phyloP scores from a whole-genome alignment of 2,888 invertebrate species.

The Sarcophaga caerulescens region DNA sequence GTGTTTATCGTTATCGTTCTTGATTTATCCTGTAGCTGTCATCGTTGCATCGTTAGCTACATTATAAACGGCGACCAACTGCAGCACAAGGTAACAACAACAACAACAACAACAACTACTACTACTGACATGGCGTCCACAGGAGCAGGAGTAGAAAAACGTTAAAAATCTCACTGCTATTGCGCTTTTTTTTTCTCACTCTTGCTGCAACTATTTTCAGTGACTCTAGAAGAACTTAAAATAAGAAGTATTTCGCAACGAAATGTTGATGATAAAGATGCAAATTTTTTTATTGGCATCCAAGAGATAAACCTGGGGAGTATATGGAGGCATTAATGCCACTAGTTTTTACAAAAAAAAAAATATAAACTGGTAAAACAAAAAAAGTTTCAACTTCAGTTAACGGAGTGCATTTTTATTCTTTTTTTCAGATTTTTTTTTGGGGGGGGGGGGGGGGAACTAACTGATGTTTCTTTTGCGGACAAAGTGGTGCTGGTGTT shows the following conservation, averaged over 20 bases:
- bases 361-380: conserved; percentile 23
- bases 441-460: neutral
- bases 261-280: conserved; percentile 67
- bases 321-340: conserved; percentile 36
- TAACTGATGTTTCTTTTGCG: conserved; percentile 43
- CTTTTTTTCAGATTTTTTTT: conserved; percentile 2
- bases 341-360: conserved; percentile 29
- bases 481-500: conserved; percentile 56
- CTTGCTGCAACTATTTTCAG: conserved; percentile 36
- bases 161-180: conserved; percentile 57
- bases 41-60: conserved; percentile 71
- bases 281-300: conserved; percentile 68
- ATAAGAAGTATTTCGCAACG: conserved; percentile 23
- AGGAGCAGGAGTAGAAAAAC: conserved; percentile 60
- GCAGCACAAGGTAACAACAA: conserved; percentile 42
- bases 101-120: neutral
- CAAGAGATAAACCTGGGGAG: conserved; percentile 42
- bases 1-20: conserved; percentile 70
- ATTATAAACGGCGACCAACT: conserved; percentile 66
- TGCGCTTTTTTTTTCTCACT: conserved; percentile 31
- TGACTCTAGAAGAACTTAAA: conserved; percentile 34
- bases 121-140: neutral
- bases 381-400: conserved; percentile 42
- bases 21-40: conserved; percentile 72
- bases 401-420: conserved; percentile 24